Percentiles rank a stretch among this genome's conserved stretches.
These are phyloP conservation scores for Samia ricini DNA, from an alignment of 1,140 invertebrate species.

Conservation along the genomic window DNA sequence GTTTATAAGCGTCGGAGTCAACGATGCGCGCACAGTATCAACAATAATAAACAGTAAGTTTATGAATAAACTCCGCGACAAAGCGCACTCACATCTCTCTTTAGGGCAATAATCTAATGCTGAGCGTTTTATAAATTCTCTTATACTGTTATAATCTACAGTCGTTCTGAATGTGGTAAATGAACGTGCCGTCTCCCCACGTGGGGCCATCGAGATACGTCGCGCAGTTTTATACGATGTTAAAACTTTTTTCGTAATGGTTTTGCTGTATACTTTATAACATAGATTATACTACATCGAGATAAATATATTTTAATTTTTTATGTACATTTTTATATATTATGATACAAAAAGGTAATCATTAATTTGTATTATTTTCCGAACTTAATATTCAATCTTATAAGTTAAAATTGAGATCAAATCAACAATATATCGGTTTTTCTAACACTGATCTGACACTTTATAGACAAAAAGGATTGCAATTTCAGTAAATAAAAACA, in stretches of 20 bases:
- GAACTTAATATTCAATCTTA: no score
- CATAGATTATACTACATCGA: background rate
- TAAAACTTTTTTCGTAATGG: background rate
- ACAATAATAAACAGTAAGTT: conserved; percentile 51
- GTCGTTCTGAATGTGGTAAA: conserved; percentile 20
- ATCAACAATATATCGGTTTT: no score
- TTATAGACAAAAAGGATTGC: no score
- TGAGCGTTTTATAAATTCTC: conserved; percentile 44
- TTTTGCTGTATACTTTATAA: background rate
- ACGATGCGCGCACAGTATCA: conserved; percentile 29
- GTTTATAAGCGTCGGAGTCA: conserved; percentile 18
- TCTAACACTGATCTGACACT: no score
- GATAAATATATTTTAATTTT: no score
- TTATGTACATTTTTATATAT: no score
- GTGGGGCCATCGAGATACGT: no score
- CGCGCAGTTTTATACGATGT: no score
- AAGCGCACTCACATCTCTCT: conserved; percentile 35
- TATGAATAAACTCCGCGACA: conserved; percentile 25
- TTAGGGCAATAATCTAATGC: conserved; percentile 54
- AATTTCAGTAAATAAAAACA: no score
- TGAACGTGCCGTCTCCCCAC: background rate
- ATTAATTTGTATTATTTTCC: no score
- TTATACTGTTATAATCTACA: conserved; percentile 24
- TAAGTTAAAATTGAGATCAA: no score
- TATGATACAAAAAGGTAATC: no score